These are phyloP conservation scores for Idris sp. DNA, from an alignment of 1,140 invertebrate genomes.

Conservation along the genomic window DNA sequence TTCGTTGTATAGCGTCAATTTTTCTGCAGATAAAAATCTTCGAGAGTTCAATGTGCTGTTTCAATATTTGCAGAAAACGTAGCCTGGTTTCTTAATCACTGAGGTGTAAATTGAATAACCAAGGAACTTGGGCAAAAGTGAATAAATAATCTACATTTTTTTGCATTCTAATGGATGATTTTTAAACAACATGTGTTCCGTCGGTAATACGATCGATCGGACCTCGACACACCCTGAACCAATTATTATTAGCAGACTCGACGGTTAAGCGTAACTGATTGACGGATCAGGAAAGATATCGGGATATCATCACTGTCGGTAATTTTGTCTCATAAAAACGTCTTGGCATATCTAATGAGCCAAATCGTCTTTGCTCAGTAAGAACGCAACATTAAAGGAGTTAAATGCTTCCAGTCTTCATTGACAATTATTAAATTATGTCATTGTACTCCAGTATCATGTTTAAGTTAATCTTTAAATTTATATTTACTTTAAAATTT, in stretches of 20 bases:
- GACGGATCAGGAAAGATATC: conserved; percentile 54
- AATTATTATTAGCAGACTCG: conserved; percentile 66
- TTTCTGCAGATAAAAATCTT: no score
- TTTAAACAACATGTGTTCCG: conserved; percentile 35
- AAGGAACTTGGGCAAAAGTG: no score
- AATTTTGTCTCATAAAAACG: conserved; percentile 46
- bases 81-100: no score
- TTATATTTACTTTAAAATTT: no score
- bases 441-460: conserved; percentile 16
- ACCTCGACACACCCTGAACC: conserved; percentile 62
- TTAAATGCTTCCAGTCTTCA: conserved; percentile 34
- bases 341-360: conserved; percentile 65
- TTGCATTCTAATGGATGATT: conserved; percentile 9
- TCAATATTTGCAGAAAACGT: no score
- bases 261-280: conserved; percentile 72
- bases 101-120: no score
- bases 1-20: no score
- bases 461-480: conserved; percentile 23
- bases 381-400: conserved; percentile 51
- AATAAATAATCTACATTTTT: no score
- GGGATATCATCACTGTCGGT: conserved; percentile 46
- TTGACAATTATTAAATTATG: conserved; percentile 24
- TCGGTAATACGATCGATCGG: conserved; percentile 51
- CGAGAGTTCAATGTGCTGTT: no score
- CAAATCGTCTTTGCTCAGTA: conserved; percentile 58